These are phyloP conservation scores for Lagria hirta DNA, from an alignment of 2,888 invertebrate species.

Conservation along the genomic window DNA sequence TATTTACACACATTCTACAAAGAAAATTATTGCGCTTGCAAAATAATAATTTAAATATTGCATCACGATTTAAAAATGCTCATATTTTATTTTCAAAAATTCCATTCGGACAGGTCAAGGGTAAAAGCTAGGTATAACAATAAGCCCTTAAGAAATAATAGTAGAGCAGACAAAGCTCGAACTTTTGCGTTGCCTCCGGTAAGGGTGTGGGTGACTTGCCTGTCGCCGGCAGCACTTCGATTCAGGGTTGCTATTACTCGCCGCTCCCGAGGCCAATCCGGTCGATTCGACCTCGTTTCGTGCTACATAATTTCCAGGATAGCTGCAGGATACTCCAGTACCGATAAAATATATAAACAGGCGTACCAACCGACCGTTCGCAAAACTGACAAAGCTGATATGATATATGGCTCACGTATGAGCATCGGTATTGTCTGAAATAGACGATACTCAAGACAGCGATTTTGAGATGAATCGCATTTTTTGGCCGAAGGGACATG, in stretches of 20 bases:
- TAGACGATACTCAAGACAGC: conserved; percentile 5
- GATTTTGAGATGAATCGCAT: conserved; percentile 15
- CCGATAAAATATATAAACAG: conserved; percentile 47
- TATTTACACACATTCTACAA: no score
- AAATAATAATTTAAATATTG: no score
- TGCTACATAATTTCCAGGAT: conserved; percentile 46
- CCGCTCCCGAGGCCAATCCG: conserved; percentile 42
- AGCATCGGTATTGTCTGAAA: neutral
- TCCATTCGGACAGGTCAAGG: no score
- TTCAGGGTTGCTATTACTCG: conserved; percentile 40
- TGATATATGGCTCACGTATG: conserved; percentile 10
- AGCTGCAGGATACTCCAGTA: conserved; percentile 38
- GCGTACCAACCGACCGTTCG: conserved; percentile 30
- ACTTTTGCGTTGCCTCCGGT: no score
- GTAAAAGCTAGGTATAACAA: no score
- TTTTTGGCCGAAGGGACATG: conserved; percentile 17
- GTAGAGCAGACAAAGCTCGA: no score
- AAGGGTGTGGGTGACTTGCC: conserved; percentile 32
- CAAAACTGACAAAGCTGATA: conserved; percentile 19
- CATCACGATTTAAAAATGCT: no score
- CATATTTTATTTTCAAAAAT: no score
- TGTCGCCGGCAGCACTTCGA: conserved; percentile 37
- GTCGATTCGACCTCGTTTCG: conserved; percentile 46
- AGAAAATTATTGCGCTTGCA: no score
- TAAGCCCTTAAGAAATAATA: no score